A percentile compares a stretch with the other conserved stretches of the same genome.
phyloP scores from a whole-genome alignment of 1,140 invertebrate species.

The Liolophura sinensis region DNA sequence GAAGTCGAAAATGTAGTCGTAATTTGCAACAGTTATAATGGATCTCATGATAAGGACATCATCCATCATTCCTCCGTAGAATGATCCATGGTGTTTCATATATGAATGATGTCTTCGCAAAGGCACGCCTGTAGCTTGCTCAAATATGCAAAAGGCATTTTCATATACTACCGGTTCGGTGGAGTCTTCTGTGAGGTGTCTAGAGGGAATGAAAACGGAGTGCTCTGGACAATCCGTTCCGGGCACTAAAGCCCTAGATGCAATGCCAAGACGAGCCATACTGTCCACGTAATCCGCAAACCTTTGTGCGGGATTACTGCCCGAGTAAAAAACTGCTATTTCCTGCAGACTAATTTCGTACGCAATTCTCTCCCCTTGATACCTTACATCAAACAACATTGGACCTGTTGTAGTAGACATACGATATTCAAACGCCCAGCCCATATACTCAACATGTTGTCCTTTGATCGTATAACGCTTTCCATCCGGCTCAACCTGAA shows the following conservation, averaged over 20 bases:
- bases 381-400: conserved; percentile 30
- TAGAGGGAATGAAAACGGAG: conserved; percentile 25
- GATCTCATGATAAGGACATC: conserved; percentile 30
- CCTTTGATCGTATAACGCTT: conserved; percentile 19
- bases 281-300: conserved; percentile 31
- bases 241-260: conserved; percentile 21
- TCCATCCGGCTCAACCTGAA: conserved; percentile 21
- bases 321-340: conserved; percentile 27
- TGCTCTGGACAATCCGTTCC: conserved; percentile 40
- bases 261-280: conserved; percentile 19
- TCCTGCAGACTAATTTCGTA: conserved; percentile 42
- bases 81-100: conserved; percentile 7
- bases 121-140: conserved; percentile 30
- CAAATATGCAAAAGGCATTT: conserved; percentile 34
- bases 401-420: conserved; percentile 20
- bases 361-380: conserved; percentile 25
- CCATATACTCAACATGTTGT: conserved; percentile 18
- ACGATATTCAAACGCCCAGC: conserved; percentile 33
- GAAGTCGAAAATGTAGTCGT: conserved; percentile 47
- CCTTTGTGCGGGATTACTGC: conserved; percentile 10
- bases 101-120: conserved; percentile 27
- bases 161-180: conserved; percentile 14
- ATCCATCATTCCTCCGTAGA: conserved; percentile 29
- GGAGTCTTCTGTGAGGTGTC: conserved; percentile 22
- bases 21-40: conserved; percentile 34